phyloP scores from a whole-genome alignment of 2,113 vertebrate species.

The Chloroceryle aenea region DNA sequence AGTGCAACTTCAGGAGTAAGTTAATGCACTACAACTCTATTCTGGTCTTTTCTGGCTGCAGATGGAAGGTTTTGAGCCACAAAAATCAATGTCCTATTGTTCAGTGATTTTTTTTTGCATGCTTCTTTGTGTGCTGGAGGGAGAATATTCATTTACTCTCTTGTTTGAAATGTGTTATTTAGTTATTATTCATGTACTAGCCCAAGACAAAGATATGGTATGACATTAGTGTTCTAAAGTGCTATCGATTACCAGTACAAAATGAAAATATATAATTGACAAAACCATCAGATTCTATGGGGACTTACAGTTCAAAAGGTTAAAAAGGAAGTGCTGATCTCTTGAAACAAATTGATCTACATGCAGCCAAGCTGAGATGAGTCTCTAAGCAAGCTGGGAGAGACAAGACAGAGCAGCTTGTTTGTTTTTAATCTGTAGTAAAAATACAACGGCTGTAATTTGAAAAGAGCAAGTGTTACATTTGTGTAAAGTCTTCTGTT shows the following conservation, averaged over 20 bases:
- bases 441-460: conserved; percentile 26
- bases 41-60: conserved; percentile 12
- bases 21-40: background rate
- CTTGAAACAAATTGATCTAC: conserved; percentile 56
- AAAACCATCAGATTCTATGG: conserved; percentile 48
- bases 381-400: conserved; percentile 22
- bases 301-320: conserved; percentile 39
- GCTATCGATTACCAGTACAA: conserved; percentile 64
- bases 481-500: conserved; percentile 41
- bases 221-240: conserved; percentile 57
- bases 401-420: conserved; percentile 36
- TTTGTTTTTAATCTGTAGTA: conserved; percentile 61
- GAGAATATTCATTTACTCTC: conserved; percentile 47
- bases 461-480: conserved; percentile 57
- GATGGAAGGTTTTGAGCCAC: conserved; percentile 35
- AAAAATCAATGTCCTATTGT: conserved; percentile 69
- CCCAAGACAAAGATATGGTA: conserved; percentile 36
- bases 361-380: conserved; percentile 26
- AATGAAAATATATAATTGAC: conserved; percentile 74
- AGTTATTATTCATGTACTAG: conserved; percentile 60
- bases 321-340: conserved; percentile 48
- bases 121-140: conserved; percentile 27
- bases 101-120: conserved; percentile 44
- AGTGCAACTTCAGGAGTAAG: background rate
- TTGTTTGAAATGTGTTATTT: conserved; percentile 64